phyloP scores from a whole-genome alignment of 2,888 invertebrate species.

The Nymphalis urticae region DNA sequence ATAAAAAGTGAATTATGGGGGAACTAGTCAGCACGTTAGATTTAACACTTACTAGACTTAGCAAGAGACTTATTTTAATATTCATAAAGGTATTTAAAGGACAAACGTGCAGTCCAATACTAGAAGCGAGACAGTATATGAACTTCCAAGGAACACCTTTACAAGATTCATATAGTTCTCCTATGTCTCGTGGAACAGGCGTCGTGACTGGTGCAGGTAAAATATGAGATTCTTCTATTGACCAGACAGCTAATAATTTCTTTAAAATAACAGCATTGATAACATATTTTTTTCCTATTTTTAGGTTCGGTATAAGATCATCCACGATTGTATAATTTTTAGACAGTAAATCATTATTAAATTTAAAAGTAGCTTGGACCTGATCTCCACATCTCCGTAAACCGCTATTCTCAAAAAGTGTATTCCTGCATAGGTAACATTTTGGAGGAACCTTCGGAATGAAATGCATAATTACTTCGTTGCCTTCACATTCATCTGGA shows the following conservation, averaged over 20 bases:
- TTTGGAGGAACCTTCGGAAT: conserved; percentile 68
- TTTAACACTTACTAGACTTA: conserved; percentile 69
- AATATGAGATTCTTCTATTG: conserved; percentile 54
- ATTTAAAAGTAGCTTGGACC: conserved; percentile 57
- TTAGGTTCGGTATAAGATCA: conserved; percentile 59
- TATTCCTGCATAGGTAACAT: conserved; percentile 63
- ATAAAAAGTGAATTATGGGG: conserved; percentile 63
- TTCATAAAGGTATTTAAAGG: conserved; percentile 71
- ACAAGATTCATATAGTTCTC: conserved; percentile 56
- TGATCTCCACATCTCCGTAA: conserved; percentile 68
- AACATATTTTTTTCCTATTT: conserved; percentile 55
- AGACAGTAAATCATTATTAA: conserved; percentile 47
- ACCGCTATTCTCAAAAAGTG: conserved; percentile 68
- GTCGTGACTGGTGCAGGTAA: conserved; percentile 53
- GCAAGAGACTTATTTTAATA: conserved; percentile 64
- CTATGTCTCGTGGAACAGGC: conserved; percentile 55
- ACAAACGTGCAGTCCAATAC: conserved; percentile 61
- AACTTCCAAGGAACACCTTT: conserved; percentile 67
- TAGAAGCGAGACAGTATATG: conserved; percentile 69
- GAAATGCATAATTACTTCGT: conserved; percentile 62
- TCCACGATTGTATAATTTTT: conserved; percentile 58
- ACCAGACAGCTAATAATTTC: conserved; percentile 56
- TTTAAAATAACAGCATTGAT: conserved; percentile 56
- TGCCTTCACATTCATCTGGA: conserved; percentile 73
- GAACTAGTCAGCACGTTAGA: conserved; percentile 55